These are phyloP conservation scores for Podarcis siculus DNA, from an alignment of 2,797 vertebrate species.

Conservation along the genomic window DNA sequence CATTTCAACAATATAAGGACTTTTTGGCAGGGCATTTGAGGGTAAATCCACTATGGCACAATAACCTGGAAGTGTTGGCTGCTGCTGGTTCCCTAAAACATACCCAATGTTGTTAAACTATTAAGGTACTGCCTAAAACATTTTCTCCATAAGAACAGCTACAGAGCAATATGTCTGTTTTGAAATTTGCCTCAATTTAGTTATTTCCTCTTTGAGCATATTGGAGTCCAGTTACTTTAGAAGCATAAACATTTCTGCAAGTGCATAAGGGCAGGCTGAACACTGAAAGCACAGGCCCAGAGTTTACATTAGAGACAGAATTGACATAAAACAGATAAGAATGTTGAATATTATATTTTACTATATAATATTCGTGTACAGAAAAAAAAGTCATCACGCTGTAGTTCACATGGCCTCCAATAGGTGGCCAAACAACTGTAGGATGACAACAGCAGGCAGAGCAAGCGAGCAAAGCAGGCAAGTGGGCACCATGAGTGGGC, in stretches of 20 bases:
- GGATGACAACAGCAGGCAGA: too few relatives aligned
- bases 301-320: background rate
- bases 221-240: background rate
- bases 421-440: too few relatives aligned
- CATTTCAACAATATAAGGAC: background rate
- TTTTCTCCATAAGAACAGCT: constrained; percentile 32
- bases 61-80: background rate
- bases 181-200: background rate
- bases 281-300: background rate
- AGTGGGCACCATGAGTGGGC: too few relatives aligned
- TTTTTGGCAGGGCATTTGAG: background rate
- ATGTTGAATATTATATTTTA: background rate
- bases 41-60: background rate
- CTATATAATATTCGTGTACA: too few relatives aligned
- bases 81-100: constrained; percentile 29
- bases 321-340: background rate
- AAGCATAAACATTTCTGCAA: background rate
- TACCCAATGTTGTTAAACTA: fast-evolving
- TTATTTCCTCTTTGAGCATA: background rate
- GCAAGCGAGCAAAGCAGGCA: too few relatives aligned
- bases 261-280: background rate
- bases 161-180: background rate
- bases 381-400: too few relatives aligned
- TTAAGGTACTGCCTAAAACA: background rate
- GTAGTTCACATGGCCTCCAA: too few relatives aligned